A percentile compares a stretch with the other conserved stretches of the same genome.
phyloP scores from a whole-genome alignment of 2,888 invertebrate genomes.

The Napeogenes sylphis region DNA sequence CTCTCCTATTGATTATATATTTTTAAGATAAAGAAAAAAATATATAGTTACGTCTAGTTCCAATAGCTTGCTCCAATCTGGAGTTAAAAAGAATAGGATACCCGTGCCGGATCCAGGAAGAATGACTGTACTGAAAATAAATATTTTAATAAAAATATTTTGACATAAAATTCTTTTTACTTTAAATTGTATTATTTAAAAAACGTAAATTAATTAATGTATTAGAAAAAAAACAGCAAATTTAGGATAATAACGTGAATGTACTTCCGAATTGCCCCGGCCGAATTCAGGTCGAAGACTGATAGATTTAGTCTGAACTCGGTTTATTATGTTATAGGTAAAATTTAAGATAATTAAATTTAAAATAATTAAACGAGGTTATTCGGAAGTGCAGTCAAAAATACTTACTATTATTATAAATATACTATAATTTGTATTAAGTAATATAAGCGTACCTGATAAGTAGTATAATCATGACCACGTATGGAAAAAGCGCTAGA shows the following conservation, averaged over 20 bases:
- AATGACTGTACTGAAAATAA: constrained; percentile 74
- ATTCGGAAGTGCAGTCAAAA: too few relatives aligned
- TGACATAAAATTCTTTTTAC: too few relatives aligned
- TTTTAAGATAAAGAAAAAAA: neutral
- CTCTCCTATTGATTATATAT: too few relatives aligned
- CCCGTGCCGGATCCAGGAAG: constrained; percentile 85
- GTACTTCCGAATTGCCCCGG: too few relatives aligned
- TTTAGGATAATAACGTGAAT: too few relatives aligned
- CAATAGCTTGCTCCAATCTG: constrained; percentile 85
- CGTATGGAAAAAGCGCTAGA: constrained; percentile 90
- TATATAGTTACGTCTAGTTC: constrained; percentile 75
- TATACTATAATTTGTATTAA: neutral
- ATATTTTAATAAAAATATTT: too few relatives aligned
- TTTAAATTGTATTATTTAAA: too few relatives aligned
- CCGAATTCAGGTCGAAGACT: too few relatives aligned
- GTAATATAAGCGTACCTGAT: constrained; percentile 61
- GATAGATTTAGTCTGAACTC: too few relatives aligned
- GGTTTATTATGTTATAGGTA: too few relatives aligned
- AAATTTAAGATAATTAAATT: too few relatives aligned
- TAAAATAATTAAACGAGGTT: neutral
- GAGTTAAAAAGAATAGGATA: constrained; percentile 86
- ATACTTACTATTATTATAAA: neutral
- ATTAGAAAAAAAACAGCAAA: neutral
- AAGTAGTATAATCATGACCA: constrained; percentile 84
- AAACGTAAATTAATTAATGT: neutral